Conservation (phyloP, 2,888 invertebrate genomes). For the Oxytorus armatus region DNA sequence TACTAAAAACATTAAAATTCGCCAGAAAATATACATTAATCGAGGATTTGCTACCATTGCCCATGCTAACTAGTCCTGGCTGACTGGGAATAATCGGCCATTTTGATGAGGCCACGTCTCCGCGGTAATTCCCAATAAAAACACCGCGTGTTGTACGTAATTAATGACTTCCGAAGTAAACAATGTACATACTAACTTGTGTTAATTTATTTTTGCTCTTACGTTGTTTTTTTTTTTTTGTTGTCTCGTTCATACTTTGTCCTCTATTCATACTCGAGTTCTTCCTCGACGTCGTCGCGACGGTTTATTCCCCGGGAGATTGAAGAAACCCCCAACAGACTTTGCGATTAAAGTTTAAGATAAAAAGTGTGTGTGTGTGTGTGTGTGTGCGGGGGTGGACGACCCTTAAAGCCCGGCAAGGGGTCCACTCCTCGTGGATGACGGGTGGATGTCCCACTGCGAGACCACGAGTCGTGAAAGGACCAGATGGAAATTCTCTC, state of each 20-base stretch:
- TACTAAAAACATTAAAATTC: too few relatives aligned
- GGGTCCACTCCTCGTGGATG: constrained; percentile 14
- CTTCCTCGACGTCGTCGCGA: constrained; percentile 31
- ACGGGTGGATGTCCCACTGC: constrained; percentile 45
- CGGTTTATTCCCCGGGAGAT: constrained; percentile 56
- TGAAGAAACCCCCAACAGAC: constrained; percentile 57
- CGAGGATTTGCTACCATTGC: too few relatives aligned
- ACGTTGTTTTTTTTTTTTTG: background rate
- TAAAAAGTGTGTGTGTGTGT: constrained; percentile 47
- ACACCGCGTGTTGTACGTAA: too few relatives aligned
- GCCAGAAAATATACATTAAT: too few relatives aligned
- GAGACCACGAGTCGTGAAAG: constrained; percentile 36
- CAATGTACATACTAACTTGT: constrained; percentile 50
- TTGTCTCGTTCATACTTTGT: constrained; percentile 24
- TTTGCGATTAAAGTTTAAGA: constrained; percentile 70
- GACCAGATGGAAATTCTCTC: constrained; percentile 61
- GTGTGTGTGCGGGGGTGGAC: background rate
- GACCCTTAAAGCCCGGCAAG: constrained; percentile 33
- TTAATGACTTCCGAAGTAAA: constrained; percentile 20
- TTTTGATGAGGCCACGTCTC: too few relatives aligned
- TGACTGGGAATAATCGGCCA: too few relatives aligned
- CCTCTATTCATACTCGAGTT: constrained; percentile 43
- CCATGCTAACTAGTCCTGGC: too few relatives aligned
- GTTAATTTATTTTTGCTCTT: constrained; percentile 8
- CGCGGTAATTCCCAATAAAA: too few relatives aligned